Evolutionary conservation across 2,797 vertebrate genomes (phyloP).

Genomic region (Pogonophryne albipinna): DNA sequence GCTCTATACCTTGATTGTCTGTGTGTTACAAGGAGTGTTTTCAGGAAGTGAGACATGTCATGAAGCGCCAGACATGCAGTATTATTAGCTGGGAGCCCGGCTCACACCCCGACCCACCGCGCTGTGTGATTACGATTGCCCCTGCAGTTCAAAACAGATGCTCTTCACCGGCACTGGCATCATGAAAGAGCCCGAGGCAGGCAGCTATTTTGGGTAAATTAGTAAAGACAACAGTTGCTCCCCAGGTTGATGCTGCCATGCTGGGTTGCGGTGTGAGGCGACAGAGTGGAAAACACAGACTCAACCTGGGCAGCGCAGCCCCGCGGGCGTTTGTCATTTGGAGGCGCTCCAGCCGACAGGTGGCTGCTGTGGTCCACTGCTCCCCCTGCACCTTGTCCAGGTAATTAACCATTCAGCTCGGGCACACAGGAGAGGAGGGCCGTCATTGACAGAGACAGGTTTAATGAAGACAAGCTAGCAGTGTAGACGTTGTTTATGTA

Average conservation of each 20-base stretch:
- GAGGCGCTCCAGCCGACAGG: constrained; percentile 79
- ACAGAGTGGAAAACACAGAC: constrained; percentile 79
- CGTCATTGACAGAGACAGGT: constrained; percentile 58
- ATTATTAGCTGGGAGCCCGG: constrained; percentile 62
- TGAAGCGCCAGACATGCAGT: constrained; percentile 52
- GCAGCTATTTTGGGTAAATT: constrained; percentile 83
- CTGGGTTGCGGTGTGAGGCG: constrained; percentile 72
- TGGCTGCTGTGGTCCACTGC: constrained; percentile 70
- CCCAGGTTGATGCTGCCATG: constrained; percentile 77
- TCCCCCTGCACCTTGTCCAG: constrained; percentile 68
- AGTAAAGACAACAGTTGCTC: constrained; percentile 83
- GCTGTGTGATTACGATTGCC: constrained; percentile 70
- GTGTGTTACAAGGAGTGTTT: constrained; percentile 23
- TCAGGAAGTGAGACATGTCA: constrained; percentile 50
- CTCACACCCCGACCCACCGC: constrained; percentile 52
- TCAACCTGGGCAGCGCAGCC: constrained; percentile 71
- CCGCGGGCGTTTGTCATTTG: constrained; percentile 77
- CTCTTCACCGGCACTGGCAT: constrained; percentile 73
- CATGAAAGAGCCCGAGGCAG: constrained; percentile 64
- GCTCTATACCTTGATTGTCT: constrained; percentile 6
- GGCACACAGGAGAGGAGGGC: constrained; percentile 53
- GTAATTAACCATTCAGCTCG: constrained; percentile 78
- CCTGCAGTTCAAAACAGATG: constrained; percentile 82
- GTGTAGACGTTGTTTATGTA: constrained; percentile 50
- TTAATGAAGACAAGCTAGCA: constrained; percentile 65